A percentile compares a stretch with the other conserved stretches of the same genome.
Evolutionary conservation across 2,113 vertebrate genomes (phyloP).

Genomic region (Butorides virescens): DNA sequence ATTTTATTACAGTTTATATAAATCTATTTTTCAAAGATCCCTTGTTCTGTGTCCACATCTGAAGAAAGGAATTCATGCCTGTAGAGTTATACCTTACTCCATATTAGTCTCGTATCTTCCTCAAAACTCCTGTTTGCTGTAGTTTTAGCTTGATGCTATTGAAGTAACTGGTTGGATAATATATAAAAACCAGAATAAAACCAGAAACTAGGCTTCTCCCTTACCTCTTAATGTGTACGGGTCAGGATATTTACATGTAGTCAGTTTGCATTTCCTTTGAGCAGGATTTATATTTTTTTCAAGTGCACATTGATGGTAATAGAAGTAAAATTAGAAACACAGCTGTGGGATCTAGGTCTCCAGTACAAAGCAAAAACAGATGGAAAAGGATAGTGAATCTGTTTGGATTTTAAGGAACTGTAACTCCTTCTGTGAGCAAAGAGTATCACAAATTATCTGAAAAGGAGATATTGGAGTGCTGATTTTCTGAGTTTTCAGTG

Average conservation of each 20-base stretch:
- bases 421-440: background rate
- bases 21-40: background rate
- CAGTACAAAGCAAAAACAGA: background rate
- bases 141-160: background rate
- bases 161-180: background rate
- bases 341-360: background rate
- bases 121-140: background rate
- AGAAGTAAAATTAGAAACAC: slow-evolving; percentile 3
- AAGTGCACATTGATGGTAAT: background rate
- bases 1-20: background rate
- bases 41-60: background rate
- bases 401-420: background rate
- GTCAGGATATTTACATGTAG: background rate
- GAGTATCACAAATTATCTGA: background rate
- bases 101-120: background rate
- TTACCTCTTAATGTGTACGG: background rate
- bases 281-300: background rate
- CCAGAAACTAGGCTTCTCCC: background rate
- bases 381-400: background rate
- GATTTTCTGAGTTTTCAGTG: background rate
- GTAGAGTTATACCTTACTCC: background rate
- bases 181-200: background rate
- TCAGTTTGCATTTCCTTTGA: background rate
- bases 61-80: background rate
- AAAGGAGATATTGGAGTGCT: background rate